These are phyloP conservation scores for Ophthalmolycus amberensis DNA, from an alignment of 2,113 vertebrate genomes.

Conservation along the genomic window DNA sequence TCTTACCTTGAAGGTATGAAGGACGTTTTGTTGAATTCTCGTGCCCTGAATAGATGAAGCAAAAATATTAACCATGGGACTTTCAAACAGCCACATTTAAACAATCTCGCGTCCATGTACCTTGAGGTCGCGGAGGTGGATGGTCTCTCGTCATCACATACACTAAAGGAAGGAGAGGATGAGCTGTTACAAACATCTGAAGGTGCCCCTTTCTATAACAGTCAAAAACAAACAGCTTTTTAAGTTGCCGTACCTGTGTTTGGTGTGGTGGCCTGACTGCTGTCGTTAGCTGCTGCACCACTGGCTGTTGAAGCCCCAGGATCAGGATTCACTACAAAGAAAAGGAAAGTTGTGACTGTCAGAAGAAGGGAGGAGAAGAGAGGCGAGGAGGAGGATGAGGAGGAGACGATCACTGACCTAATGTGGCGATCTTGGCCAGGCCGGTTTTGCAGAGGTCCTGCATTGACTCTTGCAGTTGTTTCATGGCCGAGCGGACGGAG, in stretches of 20 bases:
- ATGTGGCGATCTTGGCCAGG: slow-evolving; percentile 62
- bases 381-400: background rate
- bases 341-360: background rate
- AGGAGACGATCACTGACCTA: slow-evolving; percentile 61
- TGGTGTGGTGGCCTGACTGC: slow-evolving; percentile 2
- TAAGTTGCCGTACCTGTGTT: slow-evolving; percentile 44
- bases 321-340: slow-evolving; percentile 70
- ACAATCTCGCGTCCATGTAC: slow-evolving; percentile 5
- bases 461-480: slow-evolving; percentile 66
- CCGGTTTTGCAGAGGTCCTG: slow-evolving; percentile 72
- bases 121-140: slow-evolving; percentile 36
- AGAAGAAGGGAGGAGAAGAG: background rate
- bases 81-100: background rate
- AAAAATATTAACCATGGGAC: background rate
- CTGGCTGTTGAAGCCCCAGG: background rate
- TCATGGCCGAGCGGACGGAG: slow-evolving; percentile 61
- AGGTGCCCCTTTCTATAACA: background rate
- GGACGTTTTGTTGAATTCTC: background rate
- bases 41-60: slow-evolving; percentile 7
- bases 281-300: background rate
- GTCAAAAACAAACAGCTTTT: background rate
- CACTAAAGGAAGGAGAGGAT: slow-evolving; percentile 28
- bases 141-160: slow-evolving; percentile 35
- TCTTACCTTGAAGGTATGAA: slow-evolving; percentile 39
- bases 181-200: background rate